Evolutionary conservation across 1,140 invertebrate genomes (phyloP).

Genomic region (Lasioglossum baleicum): DNA sequence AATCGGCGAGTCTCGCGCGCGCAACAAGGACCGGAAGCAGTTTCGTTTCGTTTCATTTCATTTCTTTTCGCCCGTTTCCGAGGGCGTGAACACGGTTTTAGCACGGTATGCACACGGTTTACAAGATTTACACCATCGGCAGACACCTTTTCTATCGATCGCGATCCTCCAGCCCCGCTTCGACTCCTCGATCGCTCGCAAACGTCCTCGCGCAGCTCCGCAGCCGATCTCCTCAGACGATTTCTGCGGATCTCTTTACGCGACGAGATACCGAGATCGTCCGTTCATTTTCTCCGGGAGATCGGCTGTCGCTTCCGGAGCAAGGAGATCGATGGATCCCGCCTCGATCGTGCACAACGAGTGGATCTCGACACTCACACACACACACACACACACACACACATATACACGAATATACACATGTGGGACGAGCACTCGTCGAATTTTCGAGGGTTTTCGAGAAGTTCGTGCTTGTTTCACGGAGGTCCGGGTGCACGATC

Average conservation of each 20-base stretch:
- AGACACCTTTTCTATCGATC: constrained; percentile 50
- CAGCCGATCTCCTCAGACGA: background rate
- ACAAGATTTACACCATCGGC: constrained; percentile 39
- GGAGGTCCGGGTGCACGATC: background rate
- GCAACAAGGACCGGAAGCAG: too few species aligned
- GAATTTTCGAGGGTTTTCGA: background rate
- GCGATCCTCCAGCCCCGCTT: background rate
- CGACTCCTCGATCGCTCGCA: constrained; percentile 12
- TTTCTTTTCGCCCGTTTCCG: too few species aligned
- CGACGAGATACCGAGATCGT: too few species aligned
- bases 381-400: background rate
- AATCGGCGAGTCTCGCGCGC: background rate
- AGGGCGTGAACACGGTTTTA: constrained; percentile 12
- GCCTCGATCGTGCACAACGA: constrained; percentile 10
- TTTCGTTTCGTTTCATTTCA: too few species aligned
- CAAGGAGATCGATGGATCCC: background rate
- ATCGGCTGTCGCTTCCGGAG: background rate
- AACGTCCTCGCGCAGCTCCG: background rate
- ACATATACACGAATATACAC: too few species aligned
- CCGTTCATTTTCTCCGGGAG: background rate
- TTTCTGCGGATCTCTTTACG: too few species aligned
- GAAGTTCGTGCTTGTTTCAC: too few species aligned
- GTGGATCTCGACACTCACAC: too few species aligned
- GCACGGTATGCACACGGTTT: too few species aligned
- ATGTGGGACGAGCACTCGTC: too few species aligned